Percentiles rank a stretch among this genome's conserved stretches.
Evolutionary conservation across 2,113 vertebrate species (phyloP).

Genomic region (Chionomys nivalis): DNA sequence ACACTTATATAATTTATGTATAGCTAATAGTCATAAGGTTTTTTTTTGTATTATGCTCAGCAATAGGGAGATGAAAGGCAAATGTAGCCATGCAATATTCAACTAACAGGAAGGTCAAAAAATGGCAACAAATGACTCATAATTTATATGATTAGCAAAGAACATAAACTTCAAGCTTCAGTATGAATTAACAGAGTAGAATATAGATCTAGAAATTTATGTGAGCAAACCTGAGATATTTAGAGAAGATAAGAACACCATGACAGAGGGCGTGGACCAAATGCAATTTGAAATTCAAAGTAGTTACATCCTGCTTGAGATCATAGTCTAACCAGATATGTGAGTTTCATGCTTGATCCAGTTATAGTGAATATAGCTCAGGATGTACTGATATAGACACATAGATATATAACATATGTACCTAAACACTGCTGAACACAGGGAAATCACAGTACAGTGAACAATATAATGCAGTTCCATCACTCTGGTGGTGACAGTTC

Average conservation of each 20-base stretch:
- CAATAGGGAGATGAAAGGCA: background rate
- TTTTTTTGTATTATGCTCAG: background rate
- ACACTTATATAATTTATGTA: background rate
- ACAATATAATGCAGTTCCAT: fast-evolving
- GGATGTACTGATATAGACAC: background rate
- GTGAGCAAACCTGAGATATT: background rate
- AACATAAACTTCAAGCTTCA: background rate
- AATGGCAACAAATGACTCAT: background rate
- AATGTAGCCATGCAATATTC: background rate
- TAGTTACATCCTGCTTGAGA: background rate
- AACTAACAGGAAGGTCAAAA: background rate
- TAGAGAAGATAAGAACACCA: background rate
- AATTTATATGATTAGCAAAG: background rate
- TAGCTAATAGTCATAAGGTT: background rate
- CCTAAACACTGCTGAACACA: background rate
- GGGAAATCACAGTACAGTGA: background rate
- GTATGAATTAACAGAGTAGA: background rate
- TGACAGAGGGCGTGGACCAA: background rate
- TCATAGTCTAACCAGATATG: background rate
- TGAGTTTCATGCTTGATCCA: background rate
- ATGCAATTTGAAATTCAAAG: background rate
- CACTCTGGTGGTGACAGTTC: fast-evolving
- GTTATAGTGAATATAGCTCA: too few relatives aligned
- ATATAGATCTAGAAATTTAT: background rate
- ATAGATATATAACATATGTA: background rate